phyloP scores from a whole-genome alignment of 2,113 vertebrate species.

The Poecilia latipinna region DNA sequence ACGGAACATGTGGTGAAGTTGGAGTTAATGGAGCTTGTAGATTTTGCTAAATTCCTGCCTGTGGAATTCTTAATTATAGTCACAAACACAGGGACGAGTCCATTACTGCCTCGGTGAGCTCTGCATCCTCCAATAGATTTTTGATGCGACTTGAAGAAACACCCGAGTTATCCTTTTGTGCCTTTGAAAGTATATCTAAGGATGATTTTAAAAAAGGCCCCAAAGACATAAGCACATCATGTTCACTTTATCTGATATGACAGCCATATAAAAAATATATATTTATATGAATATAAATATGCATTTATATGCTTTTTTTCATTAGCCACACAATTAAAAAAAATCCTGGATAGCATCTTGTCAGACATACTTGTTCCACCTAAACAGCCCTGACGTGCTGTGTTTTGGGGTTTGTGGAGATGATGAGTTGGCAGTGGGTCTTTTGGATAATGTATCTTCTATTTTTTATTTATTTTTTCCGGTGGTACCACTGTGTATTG shows the following conservation, averaged over 20 bases:
- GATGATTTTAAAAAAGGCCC: no score
- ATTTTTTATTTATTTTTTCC: no score
- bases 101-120: slow-evolving; percentile 47
- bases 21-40: slow-evolving; percentile 59
- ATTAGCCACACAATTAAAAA: background rate
- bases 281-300: no score
- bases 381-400: background rate
- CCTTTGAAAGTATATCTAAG: no score
- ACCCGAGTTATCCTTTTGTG: no score
- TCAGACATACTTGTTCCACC: background rate
- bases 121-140: background rate
- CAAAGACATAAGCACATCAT: background rate
- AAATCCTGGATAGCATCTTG: background rate
- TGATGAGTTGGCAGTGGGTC: background rate
- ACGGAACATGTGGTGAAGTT: slow-evolving; percentile 46
- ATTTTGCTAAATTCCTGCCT: slow-evolving; percentile 40
- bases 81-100: slow-evolving; percentile 36
- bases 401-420: no score
- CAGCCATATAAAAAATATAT: no score
- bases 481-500: background rate
- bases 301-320: background rate
- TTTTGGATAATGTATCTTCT: background rate
- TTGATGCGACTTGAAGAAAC: background rate
- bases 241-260: background rate
- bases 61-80: slow-evolving; percentile 57